Conservation (phyloP, 1,140 invertebrate genomes). For the Pseudomyrmex dendroicus region DNA sequence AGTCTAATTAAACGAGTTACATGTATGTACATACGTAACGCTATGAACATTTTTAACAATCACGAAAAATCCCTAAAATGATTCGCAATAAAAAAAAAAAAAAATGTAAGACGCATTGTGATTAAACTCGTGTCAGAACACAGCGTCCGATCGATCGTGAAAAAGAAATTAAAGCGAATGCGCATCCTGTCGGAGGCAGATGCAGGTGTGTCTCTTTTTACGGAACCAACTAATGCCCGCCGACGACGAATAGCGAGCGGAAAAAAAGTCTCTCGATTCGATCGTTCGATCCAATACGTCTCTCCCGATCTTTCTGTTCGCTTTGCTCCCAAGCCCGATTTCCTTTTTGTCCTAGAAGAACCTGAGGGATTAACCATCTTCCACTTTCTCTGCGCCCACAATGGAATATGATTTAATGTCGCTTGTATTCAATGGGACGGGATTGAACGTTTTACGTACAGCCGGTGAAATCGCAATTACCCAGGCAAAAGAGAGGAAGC, state of each 20-base stretch:
- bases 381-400: slow-evolving; percentile 64
- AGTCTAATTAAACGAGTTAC: too few species aligned
- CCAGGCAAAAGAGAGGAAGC: slow-evolving; percentile 21
- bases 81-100: too few species aligned
- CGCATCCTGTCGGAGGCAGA: slow-evolving; percentile 59
- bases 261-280: slow-evolving; percentile 59
- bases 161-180: slow-evolving; percentile 66
- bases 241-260: slow-evolving; percentile 34
- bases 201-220: slow-evolving; percentile 54
- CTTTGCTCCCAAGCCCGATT: slow-evolving; percentile 50
- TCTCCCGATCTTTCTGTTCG: slow-evolving; percentile 54
- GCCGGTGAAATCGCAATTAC: slow-evolving; percentile 63
- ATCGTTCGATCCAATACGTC: slow-evolving; percentile 66
- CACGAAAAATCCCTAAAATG: too few species aligned
- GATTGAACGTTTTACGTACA: slow-evolving; percentile 67
- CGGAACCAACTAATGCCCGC: slow-evolving; percentile 50
- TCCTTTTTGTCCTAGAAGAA: slow-evolving; percentile 58
- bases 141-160: slow-evolving; percentile 16
- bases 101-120: not conserved
- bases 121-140: slow-evolving; percentile 24
- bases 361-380: slow-evolving; percentile 61
- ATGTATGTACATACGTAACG: too few species aligned
- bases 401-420: slow-evolving; percentile 76
- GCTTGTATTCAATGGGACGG: slow-evolving; percentile 59
- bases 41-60: too few species aligned